Percentiles rank a stretch among this genome's conserved stretches.
Evolutionary conservation across 2,113 vertebrate genomes (phyloP).

Genomic region (Rhizomys pruinosus): DNA sequence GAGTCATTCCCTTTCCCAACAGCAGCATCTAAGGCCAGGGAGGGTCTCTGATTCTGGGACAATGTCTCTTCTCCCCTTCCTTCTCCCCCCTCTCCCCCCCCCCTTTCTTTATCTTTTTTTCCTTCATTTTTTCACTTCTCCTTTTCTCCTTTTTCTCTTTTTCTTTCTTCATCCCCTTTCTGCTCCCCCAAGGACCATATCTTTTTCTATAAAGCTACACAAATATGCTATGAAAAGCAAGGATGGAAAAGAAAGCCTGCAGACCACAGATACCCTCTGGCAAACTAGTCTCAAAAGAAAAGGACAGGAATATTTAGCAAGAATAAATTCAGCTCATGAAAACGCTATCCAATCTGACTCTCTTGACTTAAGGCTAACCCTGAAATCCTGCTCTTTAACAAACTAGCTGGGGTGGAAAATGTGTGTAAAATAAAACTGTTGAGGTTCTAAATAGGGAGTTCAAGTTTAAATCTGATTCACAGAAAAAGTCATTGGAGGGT

Average conservation of each 20-base stretch:
- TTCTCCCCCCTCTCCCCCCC: no score
- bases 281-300: neutral
- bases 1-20: slow-evolving; percentile 20
- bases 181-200: neutral
- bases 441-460: neutral
- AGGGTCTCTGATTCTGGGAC: neutral
- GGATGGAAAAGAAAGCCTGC: neutral
- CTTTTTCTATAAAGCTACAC: neutral
- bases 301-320: neutral
- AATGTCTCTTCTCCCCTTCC: no score
- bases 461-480: neutral
- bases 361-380: neutral
- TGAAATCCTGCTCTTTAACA: neutral
- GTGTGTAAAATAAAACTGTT: neutral
- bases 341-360: neutral
- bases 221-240: neutral
- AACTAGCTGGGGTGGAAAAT: neutral
- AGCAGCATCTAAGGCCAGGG: neutral
- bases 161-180: no score
- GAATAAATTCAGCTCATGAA: neutral
- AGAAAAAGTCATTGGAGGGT: neutral
- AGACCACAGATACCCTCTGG: neutral
- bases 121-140: no score
- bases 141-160: no score
- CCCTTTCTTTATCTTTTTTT: no score